A percentile compares a stretch with the other conserved stretches of the same genome.
phyloP scores from a whole-genome alignment of 1,140 invertebrate genomes.

The Atta cephalotes region DNA sequence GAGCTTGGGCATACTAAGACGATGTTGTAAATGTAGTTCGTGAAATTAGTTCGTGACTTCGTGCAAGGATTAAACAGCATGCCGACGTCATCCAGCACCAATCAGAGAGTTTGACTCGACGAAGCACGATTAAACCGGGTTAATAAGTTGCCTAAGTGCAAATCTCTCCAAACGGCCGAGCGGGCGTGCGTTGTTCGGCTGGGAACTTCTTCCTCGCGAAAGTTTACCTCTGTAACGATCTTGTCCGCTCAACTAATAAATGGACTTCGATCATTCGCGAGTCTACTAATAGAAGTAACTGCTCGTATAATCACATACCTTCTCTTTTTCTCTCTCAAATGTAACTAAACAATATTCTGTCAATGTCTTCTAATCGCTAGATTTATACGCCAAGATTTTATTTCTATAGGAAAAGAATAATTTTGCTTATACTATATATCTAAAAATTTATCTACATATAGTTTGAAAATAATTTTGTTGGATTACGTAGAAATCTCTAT shows the following conservation, averaged over 20 bases:
- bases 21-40: slow-evolving; percentile 47
- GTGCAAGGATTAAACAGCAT: slow-evolving; percentile 50
- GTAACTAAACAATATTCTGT: neutral
- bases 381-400: neutral
- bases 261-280: slow-evolving; percentile 38
- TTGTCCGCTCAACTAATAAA: slow-evolving; percentile 55
- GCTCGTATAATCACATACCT: slow-evolving; percentile 26
- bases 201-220: slow-evolving; percentile 47
- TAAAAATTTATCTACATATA: too few species aligned
- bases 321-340: neutral
- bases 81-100: slow-evolving; percentile 58
- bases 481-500: too few species aligned
- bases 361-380: neutral
- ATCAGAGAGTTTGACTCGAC: slow-evolving; percentile 63
- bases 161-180: slow-evolving; percentile 45
- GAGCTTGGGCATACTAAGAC: slow-evolving; percentile 27
- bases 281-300: slow-evolving; percentile 33
- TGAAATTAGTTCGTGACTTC: slow-evolving; percentile 61
- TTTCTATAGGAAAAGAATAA: neutral
- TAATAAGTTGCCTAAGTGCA: slow-evolving; percentile 62
- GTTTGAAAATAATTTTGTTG: too few species aligned
- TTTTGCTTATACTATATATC: too few species aligned
- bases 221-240: slow-evolving; percentile 55
- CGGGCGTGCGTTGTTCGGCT: slow-evolving; percentile 46
- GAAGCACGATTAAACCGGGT: slow-evolving; percentile 52